A percentile compares a stretch with the other conserved stretches of the same genome.
These are phyloP conservation scores for Nomada hirtipes DNA, from an alignment of 2,888 invertebrate genomes.

Conservation along the genomic window DNA sequence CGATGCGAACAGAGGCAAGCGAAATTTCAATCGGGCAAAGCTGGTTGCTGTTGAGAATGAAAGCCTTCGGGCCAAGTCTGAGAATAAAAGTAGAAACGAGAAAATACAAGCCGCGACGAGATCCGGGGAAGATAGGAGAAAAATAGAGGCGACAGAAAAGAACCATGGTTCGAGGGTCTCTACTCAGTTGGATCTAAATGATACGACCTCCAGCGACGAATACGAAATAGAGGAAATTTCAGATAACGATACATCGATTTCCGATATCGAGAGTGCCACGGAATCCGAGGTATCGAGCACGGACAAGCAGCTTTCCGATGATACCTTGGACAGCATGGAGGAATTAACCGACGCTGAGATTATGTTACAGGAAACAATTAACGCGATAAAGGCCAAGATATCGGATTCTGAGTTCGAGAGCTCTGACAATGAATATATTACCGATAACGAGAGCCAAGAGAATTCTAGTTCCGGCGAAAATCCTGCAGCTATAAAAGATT, in stretches of 20 bases:
- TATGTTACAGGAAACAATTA: slow-evolving; percentile 79
- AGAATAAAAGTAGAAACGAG: background rate
- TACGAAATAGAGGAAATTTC: slow-evolving; percentile 40
- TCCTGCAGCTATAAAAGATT: slow-evolving; percentile 14
- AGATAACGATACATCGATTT: slow-evolving; percentile 35
- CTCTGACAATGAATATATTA: slow-evolving; percentile 49
- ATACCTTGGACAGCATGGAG: slow-evolving; percentile 77
- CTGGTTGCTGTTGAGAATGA: background rate
- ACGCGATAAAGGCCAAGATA: slow-evolving; percentile 80
- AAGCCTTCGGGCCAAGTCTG: no score
- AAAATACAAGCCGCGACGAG: background rate
- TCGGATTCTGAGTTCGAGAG: slow-evolving; percentile 79
- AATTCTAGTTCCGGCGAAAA: slow-evolving; percentile 56
- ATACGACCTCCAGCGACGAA: slow-evolving; percentile 43
- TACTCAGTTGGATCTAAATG: slow-evolving; percentile 35
- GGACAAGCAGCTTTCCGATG: slow-evolving; percentile 49
- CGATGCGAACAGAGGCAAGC: background rate
- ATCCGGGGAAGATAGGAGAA: background rate
- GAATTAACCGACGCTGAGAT: slow-evolving; percentile 79
- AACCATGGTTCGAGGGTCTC: background rate
- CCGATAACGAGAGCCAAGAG: slow-evolving; percentile 46
- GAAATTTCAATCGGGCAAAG: background rate
- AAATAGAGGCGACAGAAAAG: background rate
- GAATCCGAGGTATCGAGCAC: slow-evolving; percentile 58
- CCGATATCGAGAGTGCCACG: slow-evolving; percentile 57